Conservation (phyloP, 2,888 invertebrate genomes). For the Muscina levida region DNA sequence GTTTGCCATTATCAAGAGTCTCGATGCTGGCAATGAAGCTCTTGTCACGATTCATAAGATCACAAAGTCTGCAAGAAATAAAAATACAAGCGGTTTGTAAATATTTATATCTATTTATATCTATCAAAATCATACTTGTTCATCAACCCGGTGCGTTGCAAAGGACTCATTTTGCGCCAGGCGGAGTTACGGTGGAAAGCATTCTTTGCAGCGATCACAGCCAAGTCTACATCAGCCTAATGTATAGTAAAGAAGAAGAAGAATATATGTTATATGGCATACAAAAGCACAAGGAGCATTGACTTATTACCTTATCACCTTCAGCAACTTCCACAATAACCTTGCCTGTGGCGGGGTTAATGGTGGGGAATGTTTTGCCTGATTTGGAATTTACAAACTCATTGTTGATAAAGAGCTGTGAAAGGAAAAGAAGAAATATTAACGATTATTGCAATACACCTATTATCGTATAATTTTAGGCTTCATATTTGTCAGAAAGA, state of each 20-base stretch:
- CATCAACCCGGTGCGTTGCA: conserved; percentile 87
- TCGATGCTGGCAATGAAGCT: conserved; percentile 88
- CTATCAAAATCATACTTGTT: conserved; percentile 80
- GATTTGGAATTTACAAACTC: conserved; percentile 90
- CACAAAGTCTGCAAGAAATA: conserved; percentile 75
- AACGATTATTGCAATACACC: no score
- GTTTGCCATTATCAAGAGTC: conserved; percentile 90
- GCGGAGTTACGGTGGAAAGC: conserved; percentile 87
- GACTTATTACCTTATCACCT: conserved; percentile 88
- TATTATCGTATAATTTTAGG: no score
- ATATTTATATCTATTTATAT: neutral
- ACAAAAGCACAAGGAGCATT: no score
- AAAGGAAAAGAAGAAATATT: conserved; percentile 9
- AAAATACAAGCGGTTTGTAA: no score
- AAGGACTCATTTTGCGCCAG: conserved; percentile 92
- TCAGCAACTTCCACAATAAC: conserved; percentile 89
- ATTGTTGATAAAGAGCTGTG: conserved; percentile 90
- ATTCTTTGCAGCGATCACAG: conserved; percentile 88
- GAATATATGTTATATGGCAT: neutral
- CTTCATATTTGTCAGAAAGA: no score
- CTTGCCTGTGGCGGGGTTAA: conserved; percentile 90
- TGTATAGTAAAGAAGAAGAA: conserved; percentile 32
- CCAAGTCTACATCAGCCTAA: conserved; percentile 91
- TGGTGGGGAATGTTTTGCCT: conserved; percentile 91
- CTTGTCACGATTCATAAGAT: conserved; percentile 88